Conservation (phyloP, 1,140 invertebrate species). For the Phocides pigmalion region DNA sequence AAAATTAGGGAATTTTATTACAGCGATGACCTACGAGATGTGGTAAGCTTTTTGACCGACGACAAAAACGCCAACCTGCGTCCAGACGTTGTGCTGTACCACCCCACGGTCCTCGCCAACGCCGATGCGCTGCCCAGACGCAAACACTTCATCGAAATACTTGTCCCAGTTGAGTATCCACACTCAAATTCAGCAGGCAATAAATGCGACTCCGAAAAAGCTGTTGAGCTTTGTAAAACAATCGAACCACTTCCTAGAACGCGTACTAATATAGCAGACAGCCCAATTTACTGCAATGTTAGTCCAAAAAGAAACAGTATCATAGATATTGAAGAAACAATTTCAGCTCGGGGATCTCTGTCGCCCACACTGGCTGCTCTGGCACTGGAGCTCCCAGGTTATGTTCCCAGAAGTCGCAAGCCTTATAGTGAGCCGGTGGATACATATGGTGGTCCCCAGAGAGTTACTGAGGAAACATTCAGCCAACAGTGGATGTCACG, state of each 20-base stretch:
- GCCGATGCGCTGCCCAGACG: constrained; percentile 51
- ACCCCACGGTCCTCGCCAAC: constrained; percentile 76
- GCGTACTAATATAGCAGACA: constrained; percentile 48
- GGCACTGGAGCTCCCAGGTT: constrained; percentile 78
- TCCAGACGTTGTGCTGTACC: constrained; percentile 72
- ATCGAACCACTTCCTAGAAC: constrained; percentile 63
- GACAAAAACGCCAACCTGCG: constrained; percentile 57
- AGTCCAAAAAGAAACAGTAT: constrained; percentile 49
- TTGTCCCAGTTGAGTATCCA: constrained; percentile 51
- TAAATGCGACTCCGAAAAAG: constrained; percentile 77
- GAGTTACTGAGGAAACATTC: constrained; percentile 73
- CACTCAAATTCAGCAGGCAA: constrained; percentile 52
- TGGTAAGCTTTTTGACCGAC: constrained; percentile 67
- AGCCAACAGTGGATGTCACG: constrained; percentile 80
- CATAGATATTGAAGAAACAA: constrained; percentile 37
- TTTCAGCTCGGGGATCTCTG: constrained; percentile 45
- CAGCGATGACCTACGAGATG: constrained; percentile 71
- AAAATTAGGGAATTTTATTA: constrained; percentile 63
- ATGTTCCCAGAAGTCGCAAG: constrained; percentile 71
- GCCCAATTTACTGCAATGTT: constrained; percentile 68
- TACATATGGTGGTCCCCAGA: constrained; percentile 61
- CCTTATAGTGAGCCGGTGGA: constrained; percentile 59
- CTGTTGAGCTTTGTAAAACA: constrained; percentile 57
- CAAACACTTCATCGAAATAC: constrained; percentile 55
- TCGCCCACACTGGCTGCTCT: constrained; percentile 77